A percentile compares a stretch with the other conserved stretches of the same genome.
Conservation (phyloP, 2,888 invertebrate genomes). For the Pammene aurita region DNA sequence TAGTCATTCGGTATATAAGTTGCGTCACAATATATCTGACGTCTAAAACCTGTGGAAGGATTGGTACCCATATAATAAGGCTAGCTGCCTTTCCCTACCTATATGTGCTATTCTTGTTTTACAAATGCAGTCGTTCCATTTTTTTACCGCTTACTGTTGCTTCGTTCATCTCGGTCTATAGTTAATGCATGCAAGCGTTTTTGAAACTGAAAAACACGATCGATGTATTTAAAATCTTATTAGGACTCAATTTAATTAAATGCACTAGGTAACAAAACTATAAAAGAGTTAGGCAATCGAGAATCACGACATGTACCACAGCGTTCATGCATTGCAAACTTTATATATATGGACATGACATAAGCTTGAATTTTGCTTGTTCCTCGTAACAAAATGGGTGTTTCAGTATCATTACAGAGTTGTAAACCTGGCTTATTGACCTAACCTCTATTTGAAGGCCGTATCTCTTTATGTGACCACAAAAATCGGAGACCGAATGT, state of each 20-base stretch:
- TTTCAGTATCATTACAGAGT: slow-evolving; percentile 27
- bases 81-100: too few species aligned
- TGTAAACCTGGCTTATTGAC: slow-evolving; percentile 43
- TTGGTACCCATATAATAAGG: too few species aligned
- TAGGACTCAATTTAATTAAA: slow-evolving; percentile 22
- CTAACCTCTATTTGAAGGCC: slow-evolving; percentile 45
- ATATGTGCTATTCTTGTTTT: too few species aligned
- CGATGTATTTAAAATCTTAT: not conserved
- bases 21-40: too few species aligned
- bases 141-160: too few species aligned
- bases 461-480: slow-evolving; percentile 43
- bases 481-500: slow-evolving; percentile 38
- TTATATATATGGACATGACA: not conserved
- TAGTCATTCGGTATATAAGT: too few species aligned
- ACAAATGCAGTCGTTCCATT: too few species aligned
- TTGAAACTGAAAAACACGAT: not conserved
- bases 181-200: too few species aligned
- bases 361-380: slow-evolving; percentile 7
- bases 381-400: slow-evolving; percentile 7
- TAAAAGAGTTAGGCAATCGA: slow-evolving; percentile 24
- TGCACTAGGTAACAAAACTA: slow-evolving; percentile 16
- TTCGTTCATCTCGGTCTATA: too few species aligned
- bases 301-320: slow-evolving; percentile 14
- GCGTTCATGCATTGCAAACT: not conserved
- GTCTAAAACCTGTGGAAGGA: too few species aligned